A percentile compares a stretch with the other conserved stretches of the same genome.
These are phyloP conservation scores for Sebastes minor DNA, from an alignment of 2,797 vertebrate genomes.

Conservation along the genomic window DNA sequence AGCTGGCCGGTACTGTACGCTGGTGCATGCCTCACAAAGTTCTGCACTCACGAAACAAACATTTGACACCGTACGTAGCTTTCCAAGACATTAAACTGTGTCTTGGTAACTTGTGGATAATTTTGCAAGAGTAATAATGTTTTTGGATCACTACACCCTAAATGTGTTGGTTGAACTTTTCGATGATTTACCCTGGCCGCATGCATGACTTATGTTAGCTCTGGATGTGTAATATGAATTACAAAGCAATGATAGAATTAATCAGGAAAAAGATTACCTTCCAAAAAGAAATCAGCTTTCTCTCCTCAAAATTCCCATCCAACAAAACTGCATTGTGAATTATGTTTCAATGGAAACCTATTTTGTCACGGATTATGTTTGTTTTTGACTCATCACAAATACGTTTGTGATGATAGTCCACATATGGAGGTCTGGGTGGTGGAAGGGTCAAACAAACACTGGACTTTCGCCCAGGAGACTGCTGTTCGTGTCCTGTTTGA, in stretches of 20 bases:
- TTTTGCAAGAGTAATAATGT: not conserved
- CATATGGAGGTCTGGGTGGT: not conserved
- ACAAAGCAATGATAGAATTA: not conserved
- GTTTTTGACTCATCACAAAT: not conserved
- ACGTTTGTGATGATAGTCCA: not conserved
- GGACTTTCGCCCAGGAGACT: too few species aligned
- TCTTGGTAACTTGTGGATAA: not conserved
- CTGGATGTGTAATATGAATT: not conserved
- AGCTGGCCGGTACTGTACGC: not conserved
- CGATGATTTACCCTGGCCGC: not conserved
- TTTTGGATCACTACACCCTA: not conserved
- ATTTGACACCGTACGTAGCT: not conserved
- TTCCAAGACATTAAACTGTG: not conserved
- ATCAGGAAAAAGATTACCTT: not conserved
- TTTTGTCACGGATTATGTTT: accelerated
- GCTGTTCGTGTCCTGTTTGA: too few species aligned
- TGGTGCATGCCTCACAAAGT: not conserved
- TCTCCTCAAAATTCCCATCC: not conserved
- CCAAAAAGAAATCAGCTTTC: not conserved
- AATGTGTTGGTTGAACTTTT: not conserved
- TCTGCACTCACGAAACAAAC: not conserved
- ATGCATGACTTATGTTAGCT: not conserved
- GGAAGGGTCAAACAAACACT: not conserved
- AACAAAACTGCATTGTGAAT: not conserved
- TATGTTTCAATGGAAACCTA: not conserved